Percentiles rank a stretch among this genome's conserved stretches.
Conservation (phyloP, 1,140 invertebrate species). For the Pseudomyrmex cubaensis region DNA sequence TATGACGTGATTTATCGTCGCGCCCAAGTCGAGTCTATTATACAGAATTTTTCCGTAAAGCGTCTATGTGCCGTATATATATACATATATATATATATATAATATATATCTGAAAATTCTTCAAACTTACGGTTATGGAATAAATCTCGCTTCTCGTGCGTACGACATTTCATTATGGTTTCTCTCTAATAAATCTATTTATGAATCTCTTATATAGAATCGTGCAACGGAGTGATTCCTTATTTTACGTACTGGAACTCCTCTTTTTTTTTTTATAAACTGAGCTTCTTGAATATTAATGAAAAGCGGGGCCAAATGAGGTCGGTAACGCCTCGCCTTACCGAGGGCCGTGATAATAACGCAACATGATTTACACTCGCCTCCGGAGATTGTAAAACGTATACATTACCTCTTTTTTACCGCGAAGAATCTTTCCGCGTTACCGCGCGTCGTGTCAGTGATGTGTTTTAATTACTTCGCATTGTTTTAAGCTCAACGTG, state of each 20-base stretch:
- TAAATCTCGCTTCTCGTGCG: background rate
- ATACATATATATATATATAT: too few species aligned
- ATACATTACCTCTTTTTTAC: slow-evolving; percentile 52
- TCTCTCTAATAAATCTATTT: slow-evolving; percentile 13
- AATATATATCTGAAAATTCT: background rate
- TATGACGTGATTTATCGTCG: slow-evolving; percentile 47
- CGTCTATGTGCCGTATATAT: background rate
- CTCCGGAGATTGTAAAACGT: slow-evolving; percentile 54
- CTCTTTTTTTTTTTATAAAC: background rate
- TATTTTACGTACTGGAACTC: background rate
- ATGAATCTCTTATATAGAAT: background rate
- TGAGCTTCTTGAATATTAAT: slow-evolving; percentile 6
- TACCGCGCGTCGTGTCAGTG: slow-evolving; percentile 46
- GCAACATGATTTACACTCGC: slow-evolving; percentile 77
- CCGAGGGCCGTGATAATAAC: slow-evolving; percentile 70
- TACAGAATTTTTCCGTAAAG: slow-evolving; percentile 12
- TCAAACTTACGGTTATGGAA: background rate
- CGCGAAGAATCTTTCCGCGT: slow-evolving; percentile 13
- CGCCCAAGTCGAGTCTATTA: slow-evolving; percentile 14
- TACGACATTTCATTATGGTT: background rate
- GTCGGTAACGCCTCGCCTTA: background rate
- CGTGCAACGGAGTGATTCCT: background rate
- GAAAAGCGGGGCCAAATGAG: slow-evolving; percentile 3
- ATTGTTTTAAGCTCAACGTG: slow-evolving; percentile 74
- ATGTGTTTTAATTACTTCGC: slow-evolving; percentile 76